These are phyloP conservation scores for Hiodon alosoides DNA, from an alignment of 2,113 vertebrate genomes.

Conservation along the genomic window DNA sequence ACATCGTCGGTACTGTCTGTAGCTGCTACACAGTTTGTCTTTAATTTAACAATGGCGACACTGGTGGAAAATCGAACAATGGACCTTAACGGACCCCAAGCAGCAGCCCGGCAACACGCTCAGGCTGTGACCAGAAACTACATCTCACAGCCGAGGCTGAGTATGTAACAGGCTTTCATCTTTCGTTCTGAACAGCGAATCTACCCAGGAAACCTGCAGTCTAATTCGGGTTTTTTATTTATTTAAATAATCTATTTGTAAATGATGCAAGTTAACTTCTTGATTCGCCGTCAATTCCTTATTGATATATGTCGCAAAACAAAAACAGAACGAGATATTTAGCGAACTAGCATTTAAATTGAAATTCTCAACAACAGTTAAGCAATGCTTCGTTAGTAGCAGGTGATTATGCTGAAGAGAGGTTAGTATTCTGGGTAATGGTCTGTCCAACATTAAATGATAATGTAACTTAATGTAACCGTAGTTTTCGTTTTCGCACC, in stretches of 20 bases:
- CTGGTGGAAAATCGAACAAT: conserved; percentile 56
- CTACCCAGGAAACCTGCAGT: not conserved
- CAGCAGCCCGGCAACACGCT: conserved; percentile 61
- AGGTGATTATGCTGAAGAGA: too few relatives aligned
- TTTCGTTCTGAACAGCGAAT: not conserved
- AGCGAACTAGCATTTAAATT: too few relatives aligned
- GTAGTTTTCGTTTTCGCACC: too few relatives aligned
- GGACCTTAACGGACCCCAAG: conserved; percentile 62
- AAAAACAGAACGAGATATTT: too few relatives aligned
- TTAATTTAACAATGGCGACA: conserved; percentile 55
- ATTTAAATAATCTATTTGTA: not conserved
- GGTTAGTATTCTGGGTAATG: too few relatives aligned
- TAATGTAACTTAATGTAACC: too few relatives aligned
- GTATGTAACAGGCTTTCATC: conserved; percentile 45
- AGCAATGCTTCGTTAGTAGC: too few relatives aligned
- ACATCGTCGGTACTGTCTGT: conserved; percentile 12
- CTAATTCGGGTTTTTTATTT: not conserved
- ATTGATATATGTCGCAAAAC: too few relatives aligned
- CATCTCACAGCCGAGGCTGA: conserved; percentile 72
- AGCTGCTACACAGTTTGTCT: not conserved
- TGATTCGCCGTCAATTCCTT: too few relatives aligned
- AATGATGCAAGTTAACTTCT: too few relatives aligned
- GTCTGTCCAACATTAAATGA: too few relatives aligned
- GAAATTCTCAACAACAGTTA: too few relatives aligned
- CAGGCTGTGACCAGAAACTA: conserved; percentile 71